Evolutionary conservation across 2,113 vertebrate species (phyloP), one percentile per base, ranked within the genome.

Genomic region (Vanacampus margaritifer): DNA sequence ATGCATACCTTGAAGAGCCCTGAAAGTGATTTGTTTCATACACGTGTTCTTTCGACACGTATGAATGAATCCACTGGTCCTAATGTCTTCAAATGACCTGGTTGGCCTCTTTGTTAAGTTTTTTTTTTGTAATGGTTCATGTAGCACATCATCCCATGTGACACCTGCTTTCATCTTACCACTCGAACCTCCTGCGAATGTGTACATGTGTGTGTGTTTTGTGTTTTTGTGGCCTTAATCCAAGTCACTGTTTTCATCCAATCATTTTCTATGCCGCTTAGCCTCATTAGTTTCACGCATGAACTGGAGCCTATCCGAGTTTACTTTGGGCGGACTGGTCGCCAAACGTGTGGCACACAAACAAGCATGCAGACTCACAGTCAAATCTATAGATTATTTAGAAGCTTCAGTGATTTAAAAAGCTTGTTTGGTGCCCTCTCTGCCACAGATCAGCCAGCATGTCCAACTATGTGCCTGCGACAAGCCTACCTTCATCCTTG

Each of bases 91-190:
- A 66, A 64, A 50, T 41, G 36, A 43, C 61, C 73, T 32, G 43
- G 54, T 46, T 60, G 65, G 64, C 58, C 54, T 2, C 1, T 37
- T 66, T 82, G 57, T 48, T 70, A 66, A 58, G 26, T n/a, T 16
- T 46, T 41, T 61, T 61, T 79, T 59, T 62, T 26, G 23, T 73
- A 73, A 75, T 58, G 68, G 72, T 69, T 72, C 86, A 86, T 87
- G 76, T 76, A 70, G 73, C 72, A 1, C 76, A 51, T 84, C 79
- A 84, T 64, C 58, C 46, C 21, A 54, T 75, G 72, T 75, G 85
- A 82, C 88, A 86, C 68, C 56, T 74, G 39, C 78, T 85, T 89
- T 85, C 73, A 84, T 84, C 80, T 63, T 64, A n/a, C 61, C 46
- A 35, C 60, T 69, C 62, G 41, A 58, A 63, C 1, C 1, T 71